Conservation (phyloP, 2,113 vertebrate genomes). For the Glaucomys volans region DNA sequence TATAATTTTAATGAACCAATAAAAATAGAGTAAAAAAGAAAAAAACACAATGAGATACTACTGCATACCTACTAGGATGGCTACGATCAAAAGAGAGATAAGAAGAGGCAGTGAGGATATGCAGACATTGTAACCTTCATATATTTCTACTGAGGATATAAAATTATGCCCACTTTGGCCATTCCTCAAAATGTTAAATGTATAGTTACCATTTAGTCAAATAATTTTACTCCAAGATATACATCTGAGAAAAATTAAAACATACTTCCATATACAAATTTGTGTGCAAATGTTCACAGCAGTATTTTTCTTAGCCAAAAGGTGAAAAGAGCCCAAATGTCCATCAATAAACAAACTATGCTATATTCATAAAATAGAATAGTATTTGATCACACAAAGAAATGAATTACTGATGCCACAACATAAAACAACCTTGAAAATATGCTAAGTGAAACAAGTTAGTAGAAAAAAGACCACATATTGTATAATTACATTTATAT, state of each 20-base stretch:
- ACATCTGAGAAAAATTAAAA: not conserved
- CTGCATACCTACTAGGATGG: not conserved
- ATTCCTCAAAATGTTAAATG: not conserved
- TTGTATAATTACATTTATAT: not conserved
- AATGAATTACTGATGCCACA: not conserved
- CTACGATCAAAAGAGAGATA: not conserved
- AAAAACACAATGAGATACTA: not conserved
- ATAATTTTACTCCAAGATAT: not conserved
- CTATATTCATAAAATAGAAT: not conserved
- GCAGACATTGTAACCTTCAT: not conserved
- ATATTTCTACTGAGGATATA: not conserved
- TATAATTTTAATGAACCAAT: too few relatives aligned
- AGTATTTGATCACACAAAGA: not conserved
- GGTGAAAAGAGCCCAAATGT: not conserved
- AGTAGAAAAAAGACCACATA: not conserved
- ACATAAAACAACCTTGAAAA: conserved; percentile 26
- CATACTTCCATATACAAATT: not conserved
- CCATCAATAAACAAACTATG: not conserved
- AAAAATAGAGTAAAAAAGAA: too few relatives aligned
- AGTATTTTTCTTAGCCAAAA: not conserved
- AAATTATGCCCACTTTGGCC: not conserved
- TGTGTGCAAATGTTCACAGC: not conserved
- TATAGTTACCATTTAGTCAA: not conserved
- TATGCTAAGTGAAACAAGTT: not conserved
- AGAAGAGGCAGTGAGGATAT: not conserved